A percentile compares a stretch with the other conserved stretches of the same genome.
phyloP scores from a whole-genome alignment of 92 coral and sea anemone species.

The Heliopora coerulea region DNA sequence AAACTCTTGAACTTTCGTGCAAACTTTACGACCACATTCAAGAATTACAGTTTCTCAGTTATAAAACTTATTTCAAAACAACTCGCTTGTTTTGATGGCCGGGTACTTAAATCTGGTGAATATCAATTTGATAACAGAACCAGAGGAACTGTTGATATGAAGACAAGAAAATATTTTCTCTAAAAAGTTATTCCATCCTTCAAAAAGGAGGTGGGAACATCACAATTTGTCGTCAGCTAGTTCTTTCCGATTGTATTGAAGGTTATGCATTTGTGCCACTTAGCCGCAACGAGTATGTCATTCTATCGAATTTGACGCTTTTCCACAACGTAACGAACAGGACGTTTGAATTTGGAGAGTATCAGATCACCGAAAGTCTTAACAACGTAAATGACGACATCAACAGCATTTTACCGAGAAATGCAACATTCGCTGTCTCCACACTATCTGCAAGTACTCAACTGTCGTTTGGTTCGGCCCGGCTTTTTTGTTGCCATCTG shows the following conservation, averaged over 20 bases:
- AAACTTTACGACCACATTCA: background rate
- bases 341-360: slow-evolving; percentile 19
- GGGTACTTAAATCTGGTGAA: background rate
- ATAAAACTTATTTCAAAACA: background rate
- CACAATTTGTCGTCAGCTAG: slow-evolving; percentile 19
- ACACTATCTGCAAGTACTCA: slow-evolving; percentile 37
- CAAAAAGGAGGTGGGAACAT: background rate
- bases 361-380: background rate
- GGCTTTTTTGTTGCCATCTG: slow-evolving; percentile 48
- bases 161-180: background rate
- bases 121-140: background rate
- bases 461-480: slow-evolving; percentile 63
- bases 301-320: background rate
- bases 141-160: background rate
- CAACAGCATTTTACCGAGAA: background rate
- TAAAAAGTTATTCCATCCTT: background rate
- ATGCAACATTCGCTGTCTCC: background rate
- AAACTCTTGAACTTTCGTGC: slow-evolving; percentile 1
- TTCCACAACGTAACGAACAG: slow-evolving; percentile 4
- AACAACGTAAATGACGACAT: no score
- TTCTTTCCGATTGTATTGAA: slow-evolving; percentile 1
- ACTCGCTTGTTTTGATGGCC: slow-evolving; percentile 4
- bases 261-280: slow-evolving; percentile 7
- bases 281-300: background rate
- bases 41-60: background rate